Conservation (phyloP, 1,140 invertebrate genomes). For the Bombyx mori region DNA sequence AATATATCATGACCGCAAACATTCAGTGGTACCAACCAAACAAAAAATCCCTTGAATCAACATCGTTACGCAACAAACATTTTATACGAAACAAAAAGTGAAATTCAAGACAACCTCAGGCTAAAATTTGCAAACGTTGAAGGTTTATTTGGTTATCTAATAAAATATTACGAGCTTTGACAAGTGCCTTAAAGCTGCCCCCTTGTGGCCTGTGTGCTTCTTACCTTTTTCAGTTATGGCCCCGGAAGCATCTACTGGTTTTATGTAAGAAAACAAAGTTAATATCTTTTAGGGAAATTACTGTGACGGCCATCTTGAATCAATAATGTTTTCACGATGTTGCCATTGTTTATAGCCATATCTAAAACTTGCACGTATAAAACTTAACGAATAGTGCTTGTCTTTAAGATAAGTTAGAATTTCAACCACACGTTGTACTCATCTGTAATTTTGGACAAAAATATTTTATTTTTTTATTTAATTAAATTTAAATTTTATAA, state of each 20-base stretch:
- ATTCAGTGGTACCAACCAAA: too few relatives aligned
- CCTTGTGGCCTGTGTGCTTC: conserved; percentile 32
- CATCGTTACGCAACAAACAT: not conserved
- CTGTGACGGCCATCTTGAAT: not conserved
- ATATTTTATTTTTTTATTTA: too few relatives aligned
- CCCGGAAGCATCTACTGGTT: conserved; percentile 32
- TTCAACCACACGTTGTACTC: not conserved
- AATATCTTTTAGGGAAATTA: conserved; percentile 9
- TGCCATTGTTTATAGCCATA: not conserved
- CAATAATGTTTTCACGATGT: conserved; percentile 1
- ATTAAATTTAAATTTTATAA: too few relatives aligned
- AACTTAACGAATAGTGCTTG: too few relatives aligned
- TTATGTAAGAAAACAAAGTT: conserved; percentile 17
- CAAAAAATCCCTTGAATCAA: too few relatives aligned
- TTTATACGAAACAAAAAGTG: conserved; percentile 3
- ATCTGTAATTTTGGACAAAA: too few relatives aligned
- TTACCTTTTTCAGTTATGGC: conserved; percentile 47
- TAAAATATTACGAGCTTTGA: conserved; percentile 70
- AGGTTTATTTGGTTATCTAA: conserved; percentile 68
- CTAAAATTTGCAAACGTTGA: conserved; percentile 37
- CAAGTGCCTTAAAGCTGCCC: conserved; percentile 52
- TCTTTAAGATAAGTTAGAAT: not conserved
- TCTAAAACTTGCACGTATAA: not conserved
- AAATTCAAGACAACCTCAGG: conserved; percentile 25
- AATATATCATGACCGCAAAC: too few relatives aligned